Evolutionary conservation across 2,797 vertebrate species (phyloP), one percentile per base, ranked within the genome.

Genomic region (Pangasius krempfi): DNA sequence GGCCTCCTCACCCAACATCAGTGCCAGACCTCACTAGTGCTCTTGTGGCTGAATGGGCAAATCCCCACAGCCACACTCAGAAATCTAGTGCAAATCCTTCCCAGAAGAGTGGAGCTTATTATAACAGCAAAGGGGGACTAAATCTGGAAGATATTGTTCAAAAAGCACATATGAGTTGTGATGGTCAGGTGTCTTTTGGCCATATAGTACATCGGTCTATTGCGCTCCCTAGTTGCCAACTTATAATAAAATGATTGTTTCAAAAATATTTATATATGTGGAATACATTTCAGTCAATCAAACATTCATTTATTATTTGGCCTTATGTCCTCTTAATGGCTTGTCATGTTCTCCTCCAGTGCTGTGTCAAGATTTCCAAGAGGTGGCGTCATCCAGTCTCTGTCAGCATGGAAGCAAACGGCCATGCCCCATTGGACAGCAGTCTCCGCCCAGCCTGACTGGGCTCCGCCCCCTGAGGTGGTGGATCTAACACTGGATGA

Each of bases 401-500:
- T 99, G 87, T 97, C 98, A 90, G 97, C 98, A 27, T 99, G 98
- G 97, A 99, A 98, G 93, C 97, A 96, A 92, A 97, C 96, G 93
- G 97, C 97, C 81, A 90, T 96, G 16, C 97, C 97, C 91, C 93
- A 97, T 93, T 98, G 98, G 98, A 97, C 97, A 96, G 95, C 96
- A 40, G 97, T 98, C 93, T 95, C 97, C 60, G 95, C 97, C 70
- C 97, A 97, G 95, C 97, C 98, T 92, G 98, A 95, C 90, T 99
- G 98, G 98, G 97, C 97, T 89, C 97, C 97, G 0, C 97, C 98
- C 8, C 94, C 97, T 0, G 98, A 99, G 94, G 98, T 99, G 89
- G 98, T 99, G 86, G 98, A 99, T 93, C 98, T 99, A 89, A 99
- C 98, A 18, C 94, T 99, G 95, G 98, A 99, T 85, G 98, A 99